Evolutionary conservation across 2,797 vertebrate species (phyloP).

Genomic region (Pantherophis vulpinus): DNA sequence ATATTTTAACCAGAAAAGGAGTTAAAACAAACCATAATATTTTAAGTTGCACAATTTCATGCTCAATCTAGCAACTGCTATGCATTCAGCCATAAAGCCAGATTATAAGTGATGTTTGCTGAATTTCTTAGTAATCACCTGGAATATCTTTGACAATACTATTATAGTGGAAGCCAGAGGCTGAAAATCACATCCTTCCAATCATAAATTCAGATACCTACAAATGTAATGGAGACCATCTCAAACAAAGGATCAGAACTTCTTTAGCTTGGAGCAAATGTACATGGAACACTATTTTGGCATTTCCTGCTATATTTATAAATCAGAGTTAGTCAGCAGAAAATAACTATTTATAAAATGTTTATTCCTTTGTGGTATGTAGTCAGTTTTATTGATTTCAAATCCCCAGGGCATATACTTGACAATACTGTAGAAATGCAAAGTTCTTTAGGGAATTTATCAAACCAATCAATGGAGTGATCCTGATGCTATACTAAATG

Average conservation of each 20-base stretch:
- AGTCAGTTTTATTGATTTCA: not conserved
- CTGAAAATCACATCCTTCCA: not conserved
- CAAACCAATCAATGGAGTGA: not conserved
- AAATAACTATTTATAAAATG: not conserved
- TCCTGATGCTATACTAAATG: not conserved
- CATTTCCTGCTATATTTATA: not conserved
- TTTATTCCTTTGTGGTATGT: not conserved
- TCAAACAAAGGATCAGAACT: not conserved
- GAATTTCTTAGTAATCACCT: not conserved
- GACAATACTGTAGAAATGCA: not conserved
- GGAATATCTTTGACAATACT: not conserved
- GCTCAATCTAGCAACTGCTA: not conserved
- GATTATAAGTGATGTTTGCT: not conserved
- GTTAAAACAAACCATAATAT: not conserved
- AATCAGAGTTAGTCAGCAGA: not conserved
- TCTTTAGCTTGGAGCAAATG: not conserved
- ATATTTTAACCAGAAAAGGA: not conserved
- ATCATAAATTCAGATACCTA: not conserved
- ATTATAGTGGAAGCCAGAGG: not conserved
- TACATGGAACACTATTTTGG: not conserved
- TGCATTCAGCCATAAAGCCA: not conserved
- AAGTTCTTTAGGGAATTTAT: not conserved
- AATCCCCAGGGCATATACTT: not conserved
- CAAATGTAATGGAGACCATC: not conserved
- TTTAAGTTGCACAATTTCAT: not conserved